Evolutionary conservation across 2,797 vertebrate species (phyloP).

Genomic region (Protonibea diacanthus): DNA sequence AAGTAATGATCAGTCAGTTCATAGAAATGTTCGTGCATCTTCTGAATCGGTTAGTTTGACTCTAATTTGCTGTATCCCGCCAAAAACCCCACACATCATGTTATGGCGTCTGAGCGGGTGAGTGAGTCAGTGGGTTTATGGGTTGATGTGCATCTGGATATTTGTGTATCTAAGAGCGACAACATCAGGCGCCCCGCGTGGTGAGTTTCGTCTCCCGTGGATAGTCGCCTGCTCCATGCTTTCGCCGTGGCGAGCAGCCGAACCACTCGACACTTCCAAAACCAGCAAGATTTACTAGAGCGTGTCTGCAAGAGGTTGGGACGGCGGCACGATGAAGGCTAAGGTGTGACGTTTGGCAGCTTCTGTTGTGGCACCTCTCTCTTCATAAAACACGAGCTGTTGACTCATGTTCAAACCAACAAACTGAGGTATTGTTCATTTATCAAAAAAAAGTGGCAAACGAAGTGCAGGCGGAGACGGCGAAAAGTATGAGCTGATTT

Average conservation of each 20-base stretch:
- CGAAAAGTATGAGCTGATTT: conserved; percentile 28
- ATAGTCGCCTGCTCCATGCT: conserved; percentile 23
- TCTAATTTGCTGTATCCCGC: conserved; percentile 8
- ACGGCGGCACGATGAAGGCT: conserved; percentile 7
- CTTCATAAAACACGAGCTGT: conserved; percentile 14
- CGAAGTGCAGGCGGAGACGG: conserved; percentile 31
- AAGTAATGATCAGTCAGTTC: conserved; percentile 12
- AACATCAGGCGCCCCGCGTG: conserved; percentile 46
- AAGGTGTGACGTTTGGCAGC: conserved; percentile 28
- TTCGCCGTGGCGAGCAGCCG: conserved; percentile 23
- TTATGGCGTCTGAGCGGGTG: conserved; percentile 1
- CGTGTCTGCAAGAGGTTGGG: conserved; percentile 7
- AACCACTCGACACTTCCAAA: conserved; percentile 31
- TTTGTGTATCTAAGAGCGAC: conserved; percentile 64
- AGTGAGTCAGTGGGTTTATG: conserved; percentile 66
- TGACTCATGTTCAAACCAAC: conserved; percentile 18
- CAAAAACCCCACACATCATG: not conserved
- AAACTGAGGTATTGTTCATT: conserved; percentile 9
- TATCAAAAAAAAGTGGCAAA: conserved; percentile 18
- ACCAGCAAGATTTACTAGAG: conserved; percentile 52
- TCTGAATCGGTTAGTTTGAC: not conserved
- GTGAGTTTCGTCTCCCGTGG: conserved; percentile 43
- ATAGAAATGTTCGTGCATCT: not conserved
- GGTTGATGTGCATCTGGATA: conserved; percentile 60
- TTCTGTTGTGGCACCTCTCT: conserved; percentile 31